These are phyloP conservation scores for Antechinus stuartii DNA, from an alignment of 2,113 vertebrate species.

Conservation along the genomic window DNA sequence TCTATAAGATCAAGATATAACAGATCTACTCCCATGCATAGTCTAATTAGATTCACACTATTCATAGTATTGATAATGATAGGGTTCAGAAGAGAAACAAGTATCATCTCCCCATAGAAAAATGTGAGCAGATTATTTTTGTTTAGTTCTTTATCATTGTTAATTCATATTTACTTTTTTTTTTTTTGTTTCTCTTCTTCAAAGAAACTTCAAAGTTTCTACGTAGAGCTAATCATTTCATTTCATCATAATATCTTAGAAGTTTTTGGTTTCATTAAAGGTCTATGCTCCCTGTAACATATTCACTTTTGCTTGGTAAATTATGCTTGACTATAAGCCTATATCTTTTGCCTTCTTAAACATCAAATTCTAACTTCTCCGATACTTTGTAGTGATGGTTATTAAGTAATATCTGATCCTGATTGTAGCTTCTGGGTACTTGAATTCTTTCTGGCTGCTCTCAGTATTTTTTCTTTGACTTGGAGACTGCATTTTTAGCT, in stretches of 20 bases:
- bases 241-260: background rate
- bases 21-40: background rate
- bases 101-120: background rate
- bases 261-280: background rate
- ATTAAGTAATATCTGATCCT: background rate
- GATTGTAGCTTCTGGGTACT: background rate
- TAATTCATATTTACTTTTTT: background rate
- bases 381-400: background rate
- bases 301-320: background rate
- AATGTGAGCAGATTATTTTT: background rate
- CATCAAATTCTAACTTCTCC: background rate
- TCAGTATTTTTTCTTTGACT: background rate
- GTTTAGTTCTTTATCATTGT: background rate
- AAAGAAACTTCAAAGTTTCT: background rate
- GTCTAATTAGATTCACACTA: background rate
- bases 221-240: background rate
- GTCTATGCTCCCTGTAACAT: background rate
- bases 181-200: background rate
- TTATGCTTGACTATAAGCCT: background rate
- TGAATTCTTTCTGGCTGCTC: background rate
- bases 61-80: background rate
- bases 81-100: background rate
- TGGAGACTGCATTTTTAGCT: background rate
- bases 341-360: background rate
- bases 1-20: background rate